Percentiles rank a stretch among this genome's conserved stretches.
Conservation (phyloP, 2,888 invertebrate genomes). For the Xanthorhoe designata region DNA sequence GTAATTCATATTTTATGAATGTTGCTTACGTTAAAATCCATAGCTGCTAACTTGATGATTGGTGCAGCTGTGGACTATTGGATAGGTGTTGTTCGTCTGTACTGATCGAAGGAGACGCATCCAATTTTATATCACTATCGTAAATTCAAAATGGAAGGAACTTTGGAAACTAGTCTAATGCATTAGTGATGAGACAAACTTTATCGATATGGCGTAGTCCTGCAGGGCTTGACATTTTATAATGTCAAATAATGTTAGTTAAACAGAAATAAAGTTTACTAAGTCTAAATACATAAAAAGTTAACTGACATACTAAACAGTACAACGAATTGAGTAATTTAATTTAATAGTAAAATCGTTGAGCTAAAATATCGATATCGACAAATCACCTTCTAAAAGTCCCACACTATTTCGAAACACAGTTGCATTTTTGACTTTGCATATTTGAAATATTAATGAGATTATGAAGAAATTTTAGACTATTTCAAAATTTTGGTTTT, state of each 20-base stretch:
- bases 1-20: no score
- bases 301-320: not conserved
- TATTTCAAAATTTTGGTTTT: constrained; percentile 40
- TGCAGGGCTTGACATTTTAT: not conserved
- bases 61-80: constrained; percentile 51
- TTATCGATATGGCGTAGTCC: constrained; percentile 36
- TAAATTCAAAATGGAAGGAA: constrained; percentile 56
- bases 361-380: constrained; percentile 25
- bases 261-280: no score
- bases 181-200: constrained; percentile 46
- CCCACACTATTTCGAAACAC: constrained; percentile 33
- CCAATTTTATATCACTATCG: constrained; percentile 68
- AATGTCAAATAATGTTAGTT: no score
- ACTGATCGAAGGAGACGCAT: constrained; percentile 51
- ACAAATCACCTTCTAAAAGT: constrained; percentile 10
- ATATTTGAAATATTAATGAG: constrained; percentile 36
- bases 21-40: constrained; percentile 61
- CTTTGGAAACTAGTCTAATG: constrained; percentile 56
- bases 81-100: constrained; percentile 57
- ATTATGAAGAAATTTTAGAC: constrained; percentile 38
- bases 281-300: not conserved
- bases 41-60: constrained; percentile 52
- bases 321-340: not conserved
- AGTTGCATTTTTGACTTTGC: constrained; percentile 40
- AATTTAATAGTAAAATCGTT: not conserved